Base-by-base conservation (phyloP, 2,888 invertebrate species). In the Cyclophora punctaria region DNA sequence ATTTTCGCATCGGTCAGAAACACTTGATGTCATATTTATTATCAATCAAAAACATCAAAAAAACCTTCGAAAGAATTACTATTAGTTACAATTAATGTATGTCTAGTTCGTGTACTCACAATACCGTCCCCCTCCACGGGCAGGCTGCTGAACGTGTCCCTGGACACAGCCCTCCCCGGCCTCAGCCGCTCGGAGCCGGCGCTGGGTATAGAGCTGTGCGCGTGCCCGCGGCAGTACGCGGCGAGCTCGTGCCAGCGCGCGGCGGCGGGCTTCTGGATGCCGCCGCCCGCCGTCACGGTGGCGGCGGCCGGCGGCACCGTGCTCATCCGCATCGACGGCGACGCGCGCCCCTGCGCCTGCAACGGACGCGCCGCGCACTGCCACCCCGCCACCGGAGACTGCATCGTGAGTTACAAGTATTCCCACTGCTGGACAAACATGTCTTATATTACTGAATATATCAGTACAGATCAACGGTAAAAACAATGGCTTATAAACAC, bases 241-340 rank as follows among this genome's bases (percentile, higher is more conserved):
- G 95, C 96, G 0, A 91, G 93, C 0, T 98, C 98, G 0, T 99
- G 99, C 78, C 98, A 98, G 83, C 93, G 94, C 72, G 95, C 96
- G 0, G 94, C 93, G 42, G 78, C 90, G 4, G 98, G 98, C 0
- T 97, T 93, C 79, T 94, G 94, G 90, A 92, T 93, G 73, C 92
- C 92, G 42, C 82, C 84, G 35, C 83, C 83, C 45, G 62, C 66
- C 34, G 69, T 79, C 3, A 85, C 71, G 45, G 73, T 83, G 79
- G 81, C 64, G 73, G 80, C 67, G 46, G 80, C 84, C 0, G 91
- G 93, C 41, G 93, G 93, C 7, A 93, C 93, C 0, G 92, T 93
- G 52, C 91, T 95, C 34, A 94, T 96, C 57, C 93, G 94, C 60
- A 83, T 95, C 45, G 92, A 96, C 46, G 96, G 96, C 2, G 91